Evolutionary conservation across 2,113 vertebrate genomes (phyloP).

Genomic region (Oryzias celebensis): DNA sequence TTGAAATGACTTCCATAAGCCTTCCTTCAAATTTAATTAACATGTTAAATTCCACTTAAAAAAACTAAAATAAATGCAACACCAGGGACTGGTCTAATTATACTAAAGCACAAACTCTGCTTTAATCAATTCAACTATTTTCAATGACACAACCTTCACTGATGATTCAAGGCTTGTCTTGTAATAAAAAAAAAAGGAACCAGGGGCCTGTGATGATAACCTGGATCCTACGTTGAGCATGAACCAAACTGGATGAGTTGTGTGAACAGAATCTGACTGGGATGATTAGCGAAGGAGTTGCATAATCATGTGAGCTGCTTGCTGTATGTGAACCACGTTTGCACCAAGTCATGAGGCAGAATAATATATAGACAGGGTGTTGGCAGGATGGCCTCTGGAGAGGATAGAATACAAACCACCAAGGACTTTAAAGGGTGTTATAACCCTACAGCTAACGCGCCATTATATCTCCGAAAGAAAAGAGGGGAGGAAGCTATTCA

Average conservation of each 20-base stretch:
- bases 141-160: too few species aligned
- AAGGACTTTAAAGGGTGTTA: conserved; percentile 10
- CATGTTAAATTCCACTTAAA: too few species aligned
- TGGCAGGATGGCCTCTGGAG: not conserved
- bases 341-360: conserved; percentile 26
- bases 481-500: not conserved
- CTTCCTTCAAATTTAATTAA: too few species aligned
- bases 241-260: conserved; percentile 31
- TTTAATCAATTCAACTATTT: too few species aligned
- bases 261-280: conserved; percentile 48
- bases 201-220: conserved; percentile 35
- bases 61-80: too few species aligned
- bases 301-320: conserved; percentile 32
- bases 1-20: too few species aligned
- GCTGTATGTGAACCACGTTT: conserved; percentile 38
- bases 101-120: too few species aligned
- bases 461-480: not conserved
- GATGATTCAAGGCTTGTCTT: too few species aligned
- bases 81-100: too few species aligned
- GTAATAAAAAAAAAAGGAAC: conserved; percentile 2
- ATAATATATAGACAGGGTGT: conserved; percentile 5
- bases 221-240: conserved; percentile 51
- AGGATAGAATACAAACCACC: conserved; percentile 18
- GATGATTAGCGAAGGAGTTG: conserved; percentile 21
- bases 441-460: not conserved